These are phyloP conservation scores for Polypedilum vanderplanki DNA, from an alignment of 1,140 invertebrate genomes.

Conservation along the genomic window DNA sequence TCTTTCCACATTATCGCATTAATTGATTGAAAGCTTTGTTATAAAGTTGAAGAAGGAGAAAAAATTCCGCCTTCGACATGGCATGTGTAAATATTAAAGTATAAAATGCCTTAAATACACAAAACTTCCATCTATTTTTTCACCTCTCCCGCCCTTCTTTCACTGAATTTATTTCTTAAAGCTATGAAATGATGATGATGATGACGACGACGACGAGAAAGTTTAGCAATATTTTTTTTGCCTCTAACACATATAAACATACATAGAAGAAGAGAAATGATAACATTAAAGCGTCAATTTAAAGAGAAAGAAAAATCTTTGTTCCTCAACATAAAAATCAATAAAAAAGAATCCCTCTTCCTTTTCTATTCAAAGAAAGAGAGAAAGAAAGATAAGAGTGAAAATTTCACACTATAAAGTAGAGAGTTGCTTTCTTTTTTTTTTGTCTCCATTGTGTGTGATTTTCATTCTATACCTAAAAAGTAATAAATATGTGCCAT, in stretches of 20 bases:
- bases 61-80: too few relatives aligned
- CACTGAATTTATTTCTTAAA: background rate
- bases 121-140: too few relatives aligned
- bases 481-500: conserved; percentile 19
- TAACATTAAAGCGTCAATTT: conserved; percentile 18
- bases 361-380: too few relatives aligned
- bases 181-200: background rate
- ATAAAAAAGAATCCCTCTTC: background rate
- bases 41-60: too few relatives aligned
- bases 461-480: background rate
- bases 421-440: background rate
- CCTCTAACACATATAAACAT: background rate
- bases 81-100: too few relatives aligned
- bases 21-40: conserved; percentile 7
- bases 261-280: background rate
- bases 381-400: background rate
- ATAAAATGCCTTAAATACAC: too few relatives aligned
- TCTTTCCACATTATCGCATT: conserved; percentile 6
- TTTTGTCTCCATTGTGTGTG: background rate
- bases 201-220: conserved; percentile 3
- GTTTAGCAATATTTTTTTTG: background rate
- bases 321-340: background rate
- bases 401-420: conserved; percentile 12
- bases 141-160: too few relatives aligned
- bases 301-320: background rate